Base-by-base conservation (phyloP, 2,113 vertebrate genomes). In the Crocuta crocuta region DNA sequence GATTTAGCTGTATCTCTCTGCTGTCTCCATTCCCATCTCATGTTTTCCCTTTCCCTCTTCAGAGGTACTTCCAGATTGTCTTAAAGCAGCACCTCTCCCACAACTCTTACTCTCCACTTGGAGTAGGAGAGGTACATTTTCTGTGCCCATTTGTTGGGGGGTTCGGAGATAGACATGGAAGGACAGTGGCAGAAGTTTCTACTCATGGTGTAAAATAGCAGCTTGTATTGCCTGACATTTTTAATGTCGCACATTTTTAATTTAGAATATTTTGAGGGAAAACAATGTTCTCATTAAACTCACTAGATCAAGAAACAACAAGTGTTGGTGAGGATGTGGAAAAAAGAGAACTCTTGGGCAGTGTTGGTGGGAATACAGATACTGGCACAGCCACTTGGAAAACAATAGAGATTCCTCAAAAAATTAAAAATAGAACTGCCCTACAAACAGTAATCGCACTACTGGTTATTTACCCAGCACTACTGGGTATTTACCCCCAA, bases 201-300 rank as follows among this genome's bases (percentile, higher is more conserved):
- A 5, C 86, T 83, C 45, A 48, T 76, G 63, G 10, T 92, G 35
- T 78, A 23, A 58, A 12, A 68, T 71, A 68, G 79, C 1, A 79
- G 19, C 26, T 9, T 45, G 0, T 76, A 50, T 65, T 93, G 73
- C 21, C 43, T 82, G 43, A 82, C 16, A 81, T 58, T 58, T 58
- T 58, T 58, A 58, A 58, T 58, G 55, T 58, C n/a, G 31, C 17
- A 85, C n/a, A 70, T 94, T 94, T 89, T 97, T 70, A 85, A 84
- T 84, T 19, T 33, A 92, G 71, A 61, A 53, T 95, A 50, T 96
- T 94, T 97, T 93, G 80, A 93, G 43, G 31, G 45, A 11, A 24
- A 85, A 39, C 13, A 55, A 39, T 84, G 28, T 53, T 61, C 12
- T 86, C 19, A 66, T 66, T 73, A 88, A n/a, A 35, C 66, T 73